These are phyloP conservation scores for Muntiacus reevesi DNA, from an alignment of 2,113 vertebrate species.

Conservation along the genomic window DNA sequence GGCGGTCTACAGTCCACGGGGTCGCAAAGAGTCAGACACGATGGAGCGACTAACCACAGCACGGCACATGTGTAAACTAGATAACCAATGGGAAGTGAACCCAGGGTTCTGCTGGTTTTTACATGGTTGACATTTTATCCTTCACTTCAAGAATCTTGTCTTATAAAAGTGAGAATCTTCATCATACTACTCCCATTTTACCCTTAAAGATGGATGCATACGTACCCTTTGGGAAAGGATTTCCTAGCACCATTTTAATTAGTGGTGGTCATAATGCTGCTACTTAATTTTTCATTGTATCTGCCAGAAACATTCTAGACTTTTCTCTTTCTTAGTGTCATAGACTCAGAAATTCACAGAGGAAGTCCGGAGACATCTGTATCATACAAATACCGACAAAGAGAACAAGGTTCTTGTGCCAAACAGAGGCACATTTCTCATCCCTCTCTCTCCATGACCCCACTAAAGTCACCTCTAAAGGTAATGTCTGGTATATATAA, in stretches of 20 bases:
- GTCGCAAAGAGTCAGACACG: not conserved
- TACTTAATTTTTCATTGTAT: not conserved
- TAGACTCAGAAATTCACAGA: not conserved
- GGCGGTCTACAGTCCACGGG: not conserved
- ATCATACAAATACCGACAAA: not conserved
- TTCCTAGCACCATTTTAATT: not conserved
- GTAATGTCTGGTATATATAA: not conserved
- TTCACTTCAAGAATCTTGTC: not conserved
- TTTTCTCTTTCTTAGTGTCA: not conserved
- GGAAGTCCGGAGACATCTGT: not conserved
- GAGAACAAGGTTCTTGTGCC: not conserved
- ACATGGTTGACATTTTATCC: not conserved
- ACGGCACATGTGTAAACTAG: not conserved
- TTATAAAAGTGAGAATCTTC: not conserved
- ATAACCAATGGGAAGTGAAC: not conserved
- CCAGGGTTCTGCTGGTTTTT: not conserved
- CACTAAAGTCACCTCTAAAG: not conserved
- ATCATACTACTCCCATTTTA: not conserved
- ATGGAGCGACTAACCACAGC: rapidly evolving
- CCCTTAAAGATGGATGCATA: not conserved
- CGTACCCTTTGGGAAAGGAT: not conserved
- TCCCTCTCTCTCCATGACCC: not conserved
- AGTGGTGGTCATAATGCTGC: not conserved
- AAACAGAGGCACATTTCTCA: not conserved
- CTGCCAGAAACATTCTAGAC: not conserved